Evolutionary conservation across 2,797 vertebrate genomes (phyloP).

Genomic region (Spea hammondii): DNA sequence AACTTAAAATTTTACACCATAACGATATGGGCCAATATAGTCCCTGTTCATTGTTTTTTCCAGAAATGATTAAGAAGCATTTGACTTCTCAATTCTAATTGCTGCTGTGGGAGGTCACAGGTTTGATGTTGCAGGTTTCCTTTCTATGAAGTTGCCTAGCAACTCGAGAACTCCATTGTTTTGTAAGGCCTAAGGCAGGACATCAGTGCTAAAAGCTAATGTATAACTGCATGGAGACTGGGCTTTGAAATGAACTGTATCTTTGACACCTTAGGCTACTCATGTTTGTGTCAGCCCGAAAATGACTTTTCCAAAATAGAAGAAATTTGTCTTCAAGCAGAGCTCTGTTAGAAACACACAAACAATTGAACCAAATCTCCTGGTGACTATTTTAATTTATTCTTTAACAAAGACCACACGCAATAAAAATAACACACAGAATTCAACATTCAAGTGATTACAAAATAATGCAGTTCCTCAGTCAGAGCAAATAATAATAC

Average conservation of each 20-base stretch:
- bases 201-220: conserved; percentile 41
- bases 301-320: conserved; percentile 32
- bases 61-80: conserved; percentile 29
- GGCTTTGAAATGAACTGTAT: conserved; percentile 48
- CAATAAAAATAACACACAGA: neutral
- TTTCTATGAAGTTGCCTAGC: conserved; percentile 34
- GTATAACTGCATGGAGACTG: conserved; percentile 42
- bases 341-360: conserved; percentile 12
- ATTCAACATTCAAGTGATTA: neutral
- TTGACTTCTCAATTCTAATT: conserved; percentile 31
- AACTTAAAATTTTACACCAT: too few species aligned
- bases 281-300: conserved; percentile 19
- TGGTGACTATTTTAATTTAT: neutral
- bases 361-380: neutral
- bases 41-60: conserved; percentile 7
- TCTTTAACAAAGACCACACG: neutral
- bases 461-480: too few species aligned
- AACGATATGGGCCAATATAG: too few species aligned
- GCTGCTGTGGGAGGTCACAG: conserved; percentile 41
- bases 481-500: too few species aligned
- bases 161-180: conserved; percentile 40
- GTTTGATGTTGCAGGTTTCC: conserved; percentile 12
- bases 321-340: conserved; percentile 20
- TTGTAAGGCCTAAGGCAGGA: conserved; percentile 44
- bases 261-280: conserved; percentile 40